Evolutionary conservation across 2,113 vertebrate genomes (phyloP).

Genomic region (Acinonyx jubatus): DNA sequence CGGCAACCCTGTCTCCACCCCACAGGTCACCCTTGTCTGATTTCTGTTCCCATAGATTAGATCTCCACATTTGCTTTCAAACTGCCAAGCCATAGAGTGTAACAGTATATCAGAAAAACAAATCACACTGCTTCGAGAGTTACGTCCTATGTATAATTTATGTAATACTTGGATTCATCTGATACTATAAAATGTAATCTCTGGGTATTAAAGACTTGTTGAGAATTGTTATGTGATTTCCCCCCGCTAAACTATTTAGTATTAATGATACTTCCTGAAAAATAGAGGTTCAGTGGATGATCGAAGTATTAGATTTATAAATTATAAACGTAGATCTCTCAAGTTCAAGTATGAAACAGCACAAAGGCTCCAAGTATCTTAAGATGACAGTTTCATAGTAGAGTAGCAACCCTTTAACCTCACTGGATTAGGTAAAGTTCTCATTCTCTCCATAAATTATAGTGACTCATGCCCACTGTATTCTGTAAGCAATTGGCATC

Average conservation of each 20-base stretch:
- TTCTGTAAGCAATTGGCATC: rapidly evolving
- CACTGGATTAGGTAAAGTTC: neutral
- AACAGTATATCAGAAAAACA: neutral
- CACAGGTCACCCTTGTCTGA: neutral
- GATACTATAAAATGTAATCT: conserved; percentile 19
- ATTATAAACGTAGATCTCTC: neutral
- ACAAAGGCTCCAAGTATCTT: neutral
- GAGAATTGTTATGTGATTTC: neutral
- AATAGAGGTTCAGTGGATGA: neutral
- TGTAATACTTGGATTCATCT: neutral
- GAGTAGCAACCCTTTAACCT: neutral
- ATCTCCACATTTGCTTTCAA: neutral
- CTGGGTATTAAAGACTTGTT: neutral
- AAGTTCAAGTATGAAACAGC: neutral
- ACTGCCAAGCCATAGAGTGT: neutral
- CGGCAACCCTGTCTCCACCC: neutral
- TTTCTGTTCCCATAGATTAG: neutral
- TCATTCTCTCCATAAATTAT: neutral
- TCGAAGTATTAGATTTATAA: neutral
- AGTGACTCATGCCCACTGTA: neutral
- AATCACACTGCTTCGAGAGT: neutral
- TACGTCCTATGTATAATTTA: conserved; percentile 33
- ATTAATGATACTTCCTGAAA: neutral
- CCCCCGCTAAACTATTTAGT: neutral
- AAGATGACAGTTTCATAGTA: neutral